A percentile compares a stretch with the other conserved stretches of the same genome.
Evolutionary conservation across 2,888 invertebrate species (phyloP).

Genomic region (Pristionchus mayeri): DNA sequence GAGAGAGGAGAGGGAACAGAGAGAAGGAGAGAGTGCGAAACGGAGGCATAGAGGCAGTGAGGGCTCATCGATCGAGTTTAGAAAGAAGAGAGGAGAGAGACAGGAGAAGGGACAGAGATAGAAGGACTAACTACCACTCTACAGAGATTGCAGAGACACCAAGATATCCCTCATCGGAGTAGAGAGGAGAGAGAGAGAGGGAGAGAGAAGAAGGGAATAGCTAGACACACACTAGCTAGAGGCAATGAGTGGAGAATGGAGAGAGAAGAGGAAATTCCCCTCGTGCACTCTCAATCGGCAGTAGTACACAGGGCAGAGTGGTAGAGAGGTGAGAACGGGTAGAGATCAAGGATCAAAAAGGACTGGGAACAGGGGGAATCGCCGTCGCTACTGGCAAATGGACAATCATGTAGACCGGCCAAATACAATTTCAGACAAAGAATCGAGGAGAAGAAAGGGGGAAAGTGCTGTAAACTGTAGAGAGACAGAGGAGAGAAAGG

Average conservation of each 20-base stretch:
- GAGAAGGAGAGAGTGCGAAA: conserved; percentile 26
- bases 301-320: conserved; percentile 1
- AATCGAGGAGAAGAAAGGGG: background rate
- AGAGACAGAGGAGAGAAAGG: background rate
- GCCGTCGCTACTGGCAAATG: background rate
- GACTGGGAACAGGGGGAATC: background rate
- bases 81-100: conserved; percentile 45
- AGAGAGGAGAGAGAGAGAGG: background rate
- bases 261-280: background rate
- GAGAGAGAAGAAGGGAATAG: conserved; percentile 17
- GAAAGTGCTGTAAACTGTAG: conserved; percentile 14
- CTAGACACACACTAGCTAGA: conserved; percentile 1
- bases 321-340: background rate
- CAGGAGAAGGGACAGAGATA: background rate
- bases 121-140: background rate
- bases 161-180: background rate
- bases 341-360: background rate
- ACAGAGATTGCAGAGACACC: conserved; percentile 31
- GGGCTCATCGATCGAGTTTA: conserved; percentile 7
- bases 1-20: conserved; percentile 2
- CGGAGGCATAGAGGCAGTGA: conserved; percentile 26
- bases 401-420: no score
- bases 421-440: background rate
- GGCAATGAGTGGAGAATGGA: background rate
- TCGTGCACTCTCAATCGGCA: conserved; percentile 9